Evolutionary conservation across 2,797 vertebrate species (phyloP).

Genomic region (Myotis vivesi): DNA sequence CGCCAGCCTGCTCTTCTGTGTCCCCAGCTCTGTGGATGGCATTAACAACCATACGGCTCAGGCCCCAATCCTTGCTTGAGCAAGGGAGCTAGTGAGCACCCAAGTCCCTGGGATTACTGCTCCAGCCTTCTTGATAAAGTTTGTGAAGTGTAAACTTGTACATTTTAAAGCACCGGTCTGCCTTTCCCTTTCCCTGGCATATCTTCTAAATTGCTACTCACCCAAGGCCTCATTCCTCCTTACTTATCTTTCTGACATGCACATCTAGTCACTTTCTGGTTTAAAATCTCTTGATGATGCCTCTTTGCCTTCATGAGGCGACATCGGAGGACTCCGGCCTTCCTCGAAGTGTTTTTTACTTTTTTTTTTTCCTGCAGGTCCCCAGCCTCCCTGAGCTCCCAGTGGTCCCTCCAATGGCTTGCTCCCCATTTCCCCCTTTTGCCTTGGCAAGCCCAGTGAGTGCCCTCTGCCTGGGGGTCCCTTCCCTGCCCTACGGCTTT

Average conservation of each 20-base stretch:
- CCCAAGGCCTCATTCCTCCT: neutral
- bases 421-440: neutral
- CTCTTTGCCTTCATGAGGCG: neutral
- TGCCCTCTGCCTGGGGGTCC: neutral
- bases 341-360: neutral
- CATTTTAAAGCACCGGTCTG: neutral
- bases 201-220: neutral
- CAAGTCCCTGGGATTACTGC: neutral
- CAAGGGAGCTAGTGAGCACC: neutral
- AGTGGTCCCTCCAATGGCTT: neutral
- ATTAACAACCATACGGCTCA: rapidly evolving
- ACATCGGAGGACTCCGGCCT: neutral
- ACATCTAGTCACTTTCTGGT: neutral
- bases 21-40: neutral
- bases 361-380: neutral
- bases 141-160: neutral
- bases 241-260: neutral
- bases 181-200: neutral
- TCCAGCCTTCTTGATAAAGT: neutral
- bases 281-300: neutral
- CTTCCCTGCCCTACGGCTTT: neutral
- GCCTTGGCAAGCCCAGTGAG: neutral
- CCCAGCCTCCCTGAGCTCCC: neutral
- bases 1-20: neutral
- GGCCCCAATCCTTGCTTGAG: neutral